phyloP scores from a whole-genome alignment of 2,888 invertebrate species.

The Aspidiotus destructor region DNA sequence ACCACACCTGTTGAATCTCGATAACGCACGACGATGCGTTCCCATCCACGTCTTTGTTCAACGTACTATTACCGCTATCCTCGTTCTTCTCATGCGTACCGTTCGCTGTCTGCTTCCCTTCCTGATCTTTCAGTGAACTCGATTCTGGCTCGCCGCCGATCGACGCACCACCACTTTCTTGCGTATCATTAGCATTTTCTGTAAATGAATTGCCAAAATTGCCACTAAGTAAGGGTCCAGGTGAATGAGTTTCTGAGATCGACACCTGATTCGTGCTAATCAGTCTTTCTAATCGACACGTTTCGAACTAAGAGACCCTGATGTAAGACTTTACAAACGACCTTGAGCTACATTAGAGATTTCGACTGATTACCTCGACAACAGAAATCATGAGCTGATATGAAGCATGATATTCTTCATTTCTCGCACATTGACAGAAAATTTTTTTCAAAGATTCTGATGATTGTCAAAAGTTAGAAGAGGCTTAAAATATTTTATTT shows the following conservation, averaged over 20 bases:
- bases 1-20: constrained; percentile 85
- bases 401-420: background rate
- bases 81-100: constrained; percentile 19
- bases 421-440: background rate
- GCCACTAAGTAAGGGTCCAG: too few relatives aligned
- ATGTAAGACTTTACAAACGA: too few relatives aligned
- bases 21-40: constrained; percentile 78
- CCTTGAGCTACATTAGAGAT: too few relatives aligned
- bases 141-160: constrained; percentile 9
- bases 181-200: constrained; percentile 4
- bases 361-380: too few relatives aligned
- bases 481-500: background rate
- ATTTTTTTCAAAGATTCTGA: too few relatives aligned
- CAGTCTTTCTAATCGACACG: too few relatives aligned
- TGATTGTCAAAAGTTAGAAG: too few relatives aligned
- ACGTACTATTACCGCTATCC: constrained; percentile 33
- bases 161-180: background rate
- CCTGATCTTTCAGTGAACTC: constrained; percentile 20
- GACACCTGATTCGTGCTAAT: too few relatives aligned
- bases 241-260: too few relatives aligned
- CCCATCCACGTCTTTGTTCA: constrained; percentile 45
- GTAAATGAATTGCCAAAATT: background rate
- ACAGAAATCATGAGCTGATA: too few relatives aligned
- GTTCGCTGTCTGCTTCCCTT: background rate
- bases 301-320: too few relatives aligned